Base-by-base conservation (phyloP, 2,888 invertebrate genomes). In the Polyommatus icarus region DNA sequence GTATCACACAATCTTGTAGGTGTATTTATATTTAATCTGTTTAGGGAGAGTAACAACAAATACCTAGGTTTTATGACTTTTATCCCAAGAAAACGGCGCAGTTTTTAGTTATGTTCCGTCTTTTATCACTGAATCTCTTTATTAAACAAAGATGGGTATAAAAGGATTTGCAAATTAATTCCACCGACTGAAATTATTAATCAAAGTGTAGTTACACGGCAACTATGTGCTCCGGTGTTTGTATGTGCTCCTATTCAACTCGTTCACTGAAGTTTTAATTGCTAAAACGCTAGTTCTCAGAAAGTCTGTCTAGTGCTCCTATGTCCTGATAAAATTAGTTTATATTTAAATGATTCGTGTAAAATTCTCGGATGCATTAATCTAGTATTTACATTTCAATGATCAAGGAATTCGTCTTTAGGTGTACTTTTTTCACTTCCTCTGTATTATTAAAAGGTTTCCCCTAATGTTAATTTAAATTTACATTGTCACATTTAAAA, bases 221-320 rank as follows among this genome's bases (percentile, higher is more conserved):
- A 67, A 15, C 61, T 67, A n/a, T n/a, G n/a, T n/a, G n/a, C n/a
- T n/a, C n/a, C n/a, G 2, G 18, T 32, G 29, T 67, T 67, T 32
- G 67, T 67, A 67, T 12, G 29, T 67, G 67, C 29, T 67, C 67
- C 29, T 67, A 15, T 67, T 67, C 67, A 67, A 29, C 67, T 29
- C 67, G 67, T 67, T 67, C 67, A 29, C 29, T 15, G 29, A 67
- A 67, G 67, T 67, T 67, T 67, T 67, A 67, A 67, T 67, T 67
- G 18, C 29, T 67, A 67, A 24, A 20, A 59, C 59, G 20, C 6
- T 24, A 61, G 61, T 24, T 61, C 20, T 29, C 67, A 67, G 67
- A 18, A 67, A 67, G 67, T 67, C 67, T 29, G 67, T 61, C 67
- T 67, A 67, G 67, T 67, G 67, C 15, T 15, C 15, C 24, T 29